These are phyloP conservation scores for Myxocyprinus asiaticus DNA, from an alignment of 2,113 vertebrate species.

Conservation along the genomic window DNA sequence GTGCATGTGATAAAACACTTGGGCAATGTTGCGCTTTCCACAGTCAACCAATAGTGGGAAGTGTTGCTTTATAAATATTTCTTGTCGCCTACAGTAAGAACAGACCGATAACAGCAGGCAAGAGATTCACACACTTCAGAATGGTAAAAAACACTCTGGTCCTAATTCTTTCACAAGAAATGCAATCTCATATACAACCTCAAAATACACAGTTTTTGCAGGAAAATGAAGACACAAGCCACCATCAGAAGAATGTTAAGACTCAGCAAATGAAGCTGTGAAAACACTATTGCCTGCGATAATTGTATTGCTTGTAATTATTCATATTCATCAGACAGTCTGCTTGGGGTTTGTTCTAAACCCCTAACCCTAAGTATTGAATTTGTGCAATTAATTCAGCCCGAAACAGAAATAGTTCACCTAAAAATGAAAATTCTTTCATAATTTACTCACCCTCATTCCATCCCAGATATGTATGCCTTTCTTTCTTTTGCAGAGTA, in stretches of 20 bases:
- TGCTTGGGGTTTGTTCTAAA: background rate
- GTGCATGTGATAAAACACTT: background rate
- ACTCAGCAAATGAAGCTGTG: slow-evolving; percentile 4
- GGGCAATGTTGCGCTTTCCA: slow-evolving; percentile 56
- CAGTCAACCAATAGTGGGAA: slow-evolving; percentile 66
- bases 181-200: background rate
- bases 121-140: slow-evolving; percentile 6
- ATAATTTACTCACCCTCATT: no score
- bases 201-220: background rate
- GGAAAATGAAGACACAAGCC: background rate
- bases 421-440: no score
- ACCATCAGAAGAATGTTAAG: slow-evolving; percentile 1
- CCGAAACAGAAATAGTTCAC: no score
- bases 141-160: background rate
- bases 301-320: background rate
- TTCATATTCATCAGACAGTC: background rate
- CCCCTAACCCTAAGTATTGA: background rate
- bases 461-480: no score
- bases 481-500: no score
- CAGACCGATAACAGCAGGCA: slow-evolving; percentile 7
- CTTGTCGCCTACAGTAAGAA: background rate
- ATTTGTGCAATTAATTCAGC: background rate
- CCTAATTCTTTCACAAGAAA: background rate
- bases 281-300: background rate
- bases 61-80: slow-evolving; percentile 56